phyloP scores from a whole-genome alignment of 2,113 vertebrate species.

The western clawed frog (Xenopus tropicalis) region DNA sequence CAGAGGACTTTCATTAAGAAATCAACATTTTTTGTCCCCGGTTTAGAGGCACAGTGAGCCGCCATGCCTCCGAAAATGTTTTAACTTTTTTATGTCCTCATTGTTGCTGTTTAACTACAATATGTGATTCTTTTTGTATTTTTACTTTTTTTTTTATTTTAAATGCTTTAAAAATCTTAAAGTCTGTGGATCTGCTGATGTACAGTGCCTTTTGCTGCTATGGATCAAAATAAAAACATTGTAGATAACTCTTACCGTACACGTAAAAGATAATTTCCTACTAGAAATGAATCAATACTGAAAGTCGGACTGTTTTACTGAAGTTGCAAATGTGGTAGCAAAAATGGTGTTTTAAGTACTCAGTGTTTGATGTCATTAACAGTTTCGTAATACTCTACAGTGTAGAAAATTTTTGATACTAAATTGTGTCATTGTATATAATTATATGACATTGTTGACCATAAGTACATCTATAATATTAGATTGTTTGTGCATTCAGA shows the following conservation, averaged over 20 bases:
- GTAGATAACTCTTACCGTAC: slow-evolving; percentile 83
- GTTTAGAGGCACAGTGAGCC: slow-evolving; percentile 68
- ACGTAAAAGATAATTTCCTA: slow-evolving; percentile 82
- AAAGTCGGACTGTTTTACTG: slow-evolving; percentile 77
- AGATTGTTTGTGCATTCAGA: slow-evolving; percentile 83
- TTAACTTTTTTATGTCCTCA: slow-evolving; percentile 69
- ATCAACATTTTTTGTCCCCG: slow-evolving; percentile 62
- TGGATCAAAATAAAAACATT: slow-evolving; percentile 82
- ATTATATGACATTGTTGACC: slow-evolving; percentile 78
- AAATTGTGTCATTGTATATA: slow-evolving; percentile 83
- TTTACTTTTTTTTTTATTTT: slow-evolving; percentile 53
- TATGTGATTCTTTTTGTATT: slow-evolving; percentile 71
- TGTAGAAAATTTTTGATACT: slow-evolving; percentile 86
- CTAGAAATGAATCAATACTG: slow-evolving; percentile 80
- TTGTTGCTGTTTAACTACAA: slow-evolving; percentile 79
- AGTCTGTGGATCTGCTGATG: slow-evolving; percentile 87
- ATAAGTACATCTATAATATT: slow-evolving; percentile 78
- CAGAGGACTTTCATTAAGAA: slow-evolving; percentile 63
- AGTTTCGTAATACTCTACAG: slow-evolving; percentile 80
- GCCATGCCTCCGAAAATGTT: slow-evolving; percentile 73
- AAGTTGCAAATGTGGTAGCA: slow-evolving; percentile 81
- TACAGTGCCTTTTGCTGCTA: slow-evolving; percentile 88
- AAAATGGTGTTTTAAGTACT: slow-evolving; percentile 79
- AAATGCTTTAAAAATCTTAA: slow-evolving; percentile 75
- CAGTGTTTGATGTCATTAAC: slow-evolving; percentile 83